Evolutionary conservation across 1,140 invertebrate species (phyloP).

Genomic region (Elymnias hypermnestra): DNA sequence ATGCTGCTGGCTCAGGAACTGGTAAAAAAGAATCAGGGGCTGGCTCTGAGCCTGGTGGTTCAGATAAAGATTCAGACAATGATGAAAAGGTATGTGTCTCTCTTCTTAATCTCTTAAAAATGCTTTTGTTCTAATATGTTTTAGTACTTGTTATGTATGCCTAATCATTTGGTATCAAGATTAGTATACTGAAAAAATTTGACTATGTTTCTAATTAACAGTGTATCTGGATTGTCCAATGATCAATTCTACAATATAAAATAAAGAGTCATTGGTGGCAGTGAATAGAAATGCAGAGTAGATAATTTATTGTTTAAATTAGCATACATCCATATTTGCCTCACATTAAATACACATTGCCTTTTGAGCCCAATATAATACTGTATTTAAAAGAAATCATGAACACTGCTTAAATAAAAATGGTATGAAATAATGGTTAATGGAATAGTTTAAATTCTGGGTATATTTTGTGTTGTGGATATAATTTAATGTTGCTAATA

Average conservation of each 20-base stretch:
- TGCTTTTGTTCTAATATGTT: slow-evolving; percentile 23
- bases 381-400: too few species aligned
- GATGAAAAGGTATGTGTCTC: slow-evolving; percentile 94
- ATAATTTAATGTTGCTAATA: slow-evolving; percentile 46
- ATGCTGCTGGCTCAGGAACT: slow-evolving; percentile 75
- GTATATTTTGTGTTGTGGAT: slow-evolving; percentile 7
- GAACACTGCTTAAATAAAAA: too few species aligned
- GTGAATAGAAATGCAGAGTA: slow-evolving; percentile 70
- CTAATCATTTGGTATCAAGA: slow-evolving; percentile 23
- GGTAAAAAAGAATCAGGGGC: slow-evolving; percentile 79
- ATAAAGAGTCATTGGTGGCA: slow-evolving; percentile 19
- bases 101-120: slow-evolving; percentile 7
- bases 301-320: slow-evolving; percentile 12
- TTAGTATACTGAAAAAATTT: too few species aligned
- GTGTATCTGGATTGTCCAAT: slow-evolving; percentile 72
- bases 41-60: slow-evolving; percentile 87
- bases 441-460: too few species aligned
- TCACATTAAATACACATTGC: slow-evolving; percentile 13
- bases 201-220: too few species aligned
- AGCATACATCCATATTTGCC: slow-evolving; percentile 7
- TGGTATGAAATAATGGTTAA: too few species aligned
- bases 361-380: too few species aligned
- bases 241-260: slow-evolving; percentile 17
- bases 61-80: slow-evolving; percentile 90
- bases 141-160: slow-evolving; percentile 31